Base-by-base conservation (phyloP, 2,888 invertebrate genomes). In the Tiliacea citrago region DNA sequence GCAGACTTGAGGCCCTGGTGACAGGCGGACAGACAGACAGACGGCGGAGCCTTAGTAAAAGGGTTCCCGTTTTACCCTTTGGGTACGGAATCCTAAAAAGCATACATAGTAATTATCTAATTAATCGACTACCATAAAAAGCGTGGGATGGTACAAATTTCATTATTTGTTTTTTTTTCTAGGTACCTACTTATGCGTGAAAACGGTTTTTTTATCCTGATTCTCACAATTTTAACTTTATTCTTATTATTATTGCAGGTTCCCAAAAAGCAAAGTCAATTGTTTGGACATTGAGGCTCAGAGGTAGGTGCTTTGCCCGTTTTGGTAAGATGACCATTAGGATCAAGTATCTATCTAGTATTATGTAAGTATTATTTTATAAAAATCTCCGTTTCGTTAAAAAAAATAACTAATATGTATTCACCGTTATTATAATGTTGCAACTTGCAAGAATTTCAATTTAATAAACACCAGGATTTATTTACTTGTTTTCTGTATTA, bases 401-500 rank as follows among this genome's bases (percentile, higher is more conserved):
- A 58, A 65, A 42, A 21, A 42, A 61, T 63, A 35, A 55, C 35
- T 39, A 47, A 68, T 65, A 10, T 6, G 35, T 60, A 24, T 73
- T 73, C 42, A 81, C 83, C 47, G 73, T 69, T 75, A 65, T 69
- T 75, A 65, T 68, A 49, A 68, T 73, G 72, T 74, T 78, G 72
- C 65, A 75, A 68, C 53, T 65, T 60, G 70, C 39, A 79, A 79
- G 75, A 84, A 72, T 61, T 62, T 65, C 8, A 68, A 45, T 73
- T 72, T 75, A 58, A 85, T 87, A 81, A 87, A 81, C 74, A 74
- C 42, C 55, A 63, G 67, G 75, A 84, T 87, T 86, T 86, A 87
- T 83, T 61, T 67, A 66, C 69, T 63, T 79, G 60, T 82, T 75
- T 63, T 63, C 35, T 67, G 63, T 82, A 75, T 79, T 83, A 82